phyloP scores from a whole-genome alignment of 2,888 invertebrate genomes.

The Cotesia congregata region DNA sequence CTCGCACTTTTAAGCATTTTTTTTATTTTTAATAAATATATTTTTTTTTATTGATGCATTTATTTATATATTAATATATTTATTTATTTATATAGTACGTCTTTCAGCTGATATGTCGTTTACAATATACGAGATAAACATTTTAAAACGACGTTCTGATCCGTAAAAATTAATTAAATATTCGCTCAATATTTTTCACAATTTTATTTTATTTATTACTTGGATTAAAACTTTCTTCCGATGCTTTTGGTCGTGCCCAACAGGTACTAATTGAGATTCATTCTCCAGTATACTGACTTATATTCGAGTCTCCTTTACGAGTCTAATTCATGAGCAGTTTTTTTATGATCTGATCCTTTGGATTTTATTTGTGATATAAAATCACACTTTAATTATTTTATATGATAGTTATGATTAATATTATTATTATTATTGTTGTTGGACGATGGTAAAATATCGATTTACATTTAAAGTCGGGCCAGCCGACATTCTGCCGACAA shows the following conservation, averaged over 20 bases:
- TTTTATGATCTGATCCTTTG: constrained; percentile 37
- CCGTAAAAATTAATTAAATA: not conserved
- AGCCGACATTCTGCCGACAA: constrained; percentile 44
- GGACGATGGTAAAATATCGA: constrained; percentile 19
- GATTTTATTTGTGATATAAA: constrained; percentile 16
- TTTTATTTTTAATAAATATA: not conserved
- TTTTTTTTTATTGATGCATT: not conserved
- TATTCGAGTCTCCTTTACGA: not conserved
- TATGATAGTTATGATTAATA: constrained; percentile 28
- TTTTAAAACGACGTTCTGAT: constrained; percentile 13
- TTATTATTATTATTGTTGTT: constrained; percentile 27
- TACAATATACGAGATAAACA: not conserved
- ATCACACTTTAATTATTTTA: not conserved
- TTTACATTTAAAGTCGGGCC: not conserved
- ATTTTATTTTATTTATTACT: constrained; percentile 17
- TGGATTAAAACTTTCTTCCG: constrained; percentile 20
- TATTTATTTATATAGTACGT: not conserved
- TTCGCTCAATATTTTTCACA: constrained; percentile 10
- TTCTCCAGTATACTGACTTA: constrained; percentile 11
- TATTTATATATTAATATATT: not conserved
- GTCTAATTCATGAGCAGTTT: constrained; percentile 19
- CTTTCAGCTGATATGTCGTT: constrained; percentile 31
- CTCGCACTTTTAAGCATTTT: constrained; percentile 2
- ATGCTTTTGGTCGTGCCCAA: constrained; percentile 31
- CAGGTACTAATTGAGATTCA: constrained; percentile 42